These are phyloP conservation scores for Volucella zonaria DNA, from an alignment of 2,888 invertebrate genomes.

Conservation along the genomic window DNA sequence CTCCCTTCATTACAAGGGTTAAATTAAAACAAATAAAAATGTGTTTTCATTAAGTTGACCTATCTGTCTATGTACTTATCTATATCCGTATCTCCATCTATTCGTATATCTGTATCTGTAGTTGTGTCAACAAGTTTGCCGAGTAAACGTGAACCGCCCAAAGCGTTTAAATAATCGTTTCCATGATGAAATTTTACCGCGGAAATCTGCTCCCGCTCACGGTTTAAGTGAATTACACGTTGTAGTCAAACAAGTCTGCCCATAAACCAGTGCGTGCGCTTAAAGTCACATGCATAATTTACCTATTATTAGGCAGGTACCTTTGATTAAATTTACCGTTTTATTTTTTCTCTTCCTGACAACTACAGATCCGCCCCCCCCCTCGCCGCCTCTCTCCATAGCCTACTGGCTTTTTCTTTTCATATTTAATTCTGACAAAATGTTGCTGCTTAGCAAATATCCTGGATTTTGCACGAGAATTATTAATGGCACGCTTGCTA, in stretches of 20 bases:
- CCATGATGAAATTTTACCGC: slow-evolving; percentile 43
- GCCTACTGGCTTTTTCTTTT: not conserved
- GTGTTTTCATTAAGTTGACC: slow-evolving; percentile 66
- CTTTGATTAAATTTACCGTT: slow-evolving; percentile 42
- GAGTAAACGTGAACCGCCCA: not conserved
- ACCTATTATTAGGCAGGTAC: slow-evolving; percentile 43
- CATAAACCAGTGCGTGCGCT: slow-evolving; percentile 39
- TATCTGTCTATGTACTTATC: slow-evolving; percentile 1
- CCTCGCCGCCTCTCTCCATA: too few species aligned
- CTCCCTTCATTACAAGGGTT: slow-evolving; percentile 62
- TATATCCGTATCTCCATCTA: not conserved
- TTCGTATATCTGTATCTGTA: not conserved
- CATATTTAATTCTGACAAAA: slow-evolving; percentile 39
- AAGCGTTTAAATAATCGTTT: slow-evolving; percentile 55
- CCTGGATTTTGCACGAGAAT: slow-evolving; percentile 39
- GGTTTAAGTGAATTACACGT: slow-evolving; percentile 38
- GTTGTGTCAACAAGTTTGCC: too few species aligned
- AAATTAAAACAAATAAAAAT: slow-evolving; percentile 68
- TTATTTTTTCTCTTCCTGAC: slow-evolving; percentile 1
- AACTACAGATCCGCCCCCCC: too few species aligned
- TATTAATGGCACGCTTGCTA: slow-evolving; percentile 8
- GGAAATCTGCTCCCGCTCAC: slow-evolving; percentile 14
- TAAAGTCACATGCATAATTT: slow-evolving; percentile 54
- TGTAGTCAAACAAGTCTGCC: slow-evolving; percentile 46
- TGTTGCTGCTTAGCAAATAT: slow-evolving; percentile 54